phyloP scores from a whole-genome alignment of 1,140 invertebrate genomes.

The Neodiprion lecontei region DNA sequence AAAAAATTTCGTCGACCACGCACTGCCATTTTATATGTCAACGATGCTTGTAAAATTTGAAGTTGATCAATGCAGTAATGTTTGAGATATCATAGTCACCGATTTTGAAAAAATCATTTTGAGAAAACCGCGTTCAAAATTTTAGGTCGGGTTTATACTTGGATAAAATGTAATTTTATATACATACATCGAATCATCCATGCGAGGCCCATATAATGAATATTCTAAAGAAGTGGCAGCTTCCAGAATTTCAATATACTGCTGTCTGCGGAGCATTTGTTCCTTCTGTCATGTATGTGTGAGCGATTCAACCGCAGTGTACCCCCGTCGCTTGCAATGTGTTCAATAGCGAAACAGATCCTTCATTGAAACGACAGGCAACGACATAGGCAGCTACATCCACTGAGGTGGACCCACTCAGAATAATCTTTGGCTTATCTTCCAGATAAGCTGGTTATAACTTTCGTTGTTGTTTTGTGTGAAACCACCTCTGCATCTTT shows the following conservation, averaged over 20 bases:
- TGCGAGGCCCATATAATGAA: not conserved
- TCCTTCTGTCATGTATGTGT: not conserved
- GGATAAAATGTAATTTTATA: no score
- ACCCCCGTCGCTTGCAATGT: not conserved
- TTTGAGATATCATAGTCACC: not conserved
- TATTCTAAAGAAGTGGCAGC: not conserved
- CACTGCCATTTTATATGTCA: no score
- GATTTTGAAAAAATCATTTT: constrained; percentile 20
- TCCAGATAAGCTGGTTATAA: constrained; percentile 32
- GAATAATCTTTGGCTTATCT: constrained; percentile 8
- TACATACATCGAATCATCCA: constrained; percentile 10
- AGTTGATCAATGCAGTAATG: constrained; percentile 16
- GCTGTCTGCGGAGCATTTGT: constrained; percentile 6
- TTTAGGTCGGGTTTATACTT: constrained; percentile 6
- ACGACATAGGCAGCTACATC: constrained; percentile 16
- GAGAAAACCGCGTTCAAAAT: constrained; percentile 29
- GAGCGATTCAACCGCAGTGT: not conserved
- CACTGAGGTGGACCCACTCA: constrained; percentile 5
- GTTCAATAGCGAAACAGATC: not conserved
- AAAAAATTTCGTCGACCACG: no score
- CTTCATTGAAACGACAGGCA: constrained; percentile 16
- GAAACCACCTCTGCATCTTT: constrained; percentile 34
- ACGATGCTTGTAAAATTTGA: constrained; percentile 14
- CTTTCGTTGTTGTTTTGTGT: constrained; percentile 40
- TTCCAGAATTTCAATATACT: not conserved